Conservation (phyloP, 2,113 vertebrate species). For the Erinaceus europaeus region DNA sequence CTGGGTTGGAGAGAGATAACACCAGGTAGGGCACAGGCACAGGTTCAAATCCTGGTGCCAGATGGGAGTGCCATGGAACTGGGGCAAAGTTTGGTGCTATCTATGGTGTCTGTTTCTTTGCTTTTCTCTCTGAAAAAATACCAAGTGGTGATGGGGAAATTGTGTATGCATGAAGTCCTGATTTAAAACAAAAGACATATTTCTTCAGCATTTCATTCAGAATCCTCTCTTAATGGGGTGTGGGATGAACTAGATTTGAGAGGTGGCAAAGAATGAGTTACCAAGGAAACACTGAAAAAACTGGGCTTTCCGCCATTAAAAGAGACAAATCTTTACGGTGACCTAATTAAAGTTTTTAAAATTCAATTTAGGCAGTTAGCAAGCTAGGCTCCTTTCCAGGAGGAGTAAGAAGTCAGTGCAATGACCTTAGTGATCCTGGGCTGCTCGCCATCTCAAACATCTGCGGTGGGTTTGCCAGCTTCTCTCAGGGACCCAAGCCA, state of each 20-base stretch:
- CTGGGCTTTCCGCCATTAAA: constrained; percentile 58
- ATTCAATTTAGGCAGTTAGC: constrained; percentile 52
- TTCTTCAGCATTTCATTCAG: constrained; percentile 8
- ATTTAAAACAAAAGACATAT: no score
- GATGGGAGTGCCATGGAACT: no score
- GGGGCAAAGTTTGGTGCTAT: no score
- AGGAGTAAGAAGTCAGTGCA: constrained; percentile 12
- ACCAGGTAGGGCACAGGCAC: no score
- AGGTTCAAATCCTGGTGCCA: no score
- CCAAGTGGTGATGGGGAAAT: no score
- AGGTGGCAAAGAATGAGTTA: constrained; percentile 35
- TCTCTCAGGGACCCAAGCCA: not conserved
- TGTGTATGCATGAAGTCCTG: no score
- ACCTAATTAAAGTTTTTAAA: constrained; percentile 67
- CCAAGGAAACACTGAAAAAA: constrained; percentile 45
- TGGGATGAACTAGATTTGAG: not conserved
- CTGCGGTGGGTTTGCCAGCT: not conserved
- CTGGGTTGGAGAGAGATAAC: no score
- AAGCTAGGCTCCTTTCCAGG: constrained; percentile 52
- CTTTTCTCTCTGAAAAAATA: no score
- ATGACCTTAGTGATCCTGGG: constrained; percentile 13
- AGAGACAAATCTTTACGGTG: constrained; percentile 62
- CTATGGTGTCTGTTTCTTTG: no score
- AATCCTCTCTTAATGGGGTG: constrained; percentile 36
- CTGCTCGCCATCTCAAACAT: constrained; percentile 1